Percentiles rank a stretch among this genome's conserved stretches.
Evolutionary conservation across 2,888 invertebrate species (phyloP).

Genomic region (Andrena chrysosceles): DNA sequence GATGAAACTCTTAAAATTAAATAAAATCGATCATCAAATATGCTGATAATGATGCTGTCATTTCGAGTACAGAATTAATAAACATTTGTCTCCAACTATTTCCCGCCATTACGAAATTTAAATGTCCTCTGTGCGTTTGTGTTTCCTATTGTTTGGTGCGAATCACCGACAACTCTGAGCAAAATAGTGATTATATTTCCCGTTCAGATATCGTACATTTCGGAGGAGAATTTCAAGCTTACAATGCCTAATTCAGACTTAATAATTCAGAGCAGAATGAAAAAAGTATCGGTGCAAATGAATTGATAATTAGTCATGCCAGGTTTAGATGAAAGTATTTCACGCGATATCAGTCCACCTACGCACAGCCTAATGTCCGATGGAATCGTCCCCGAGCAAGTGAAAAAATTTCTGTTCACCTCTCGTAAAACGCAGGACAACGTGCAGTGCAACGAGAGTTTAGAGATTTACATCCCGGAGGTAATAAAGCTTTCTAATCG

Average conservation of each 20-base stretch:
- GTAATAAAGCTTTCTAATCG: constrained; percentile 82
- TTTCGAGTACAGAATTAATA: not conserved
- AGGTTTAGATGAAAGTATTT: constrained; percentile 82
- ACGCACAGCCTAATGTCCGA: constrained; percentile 87
- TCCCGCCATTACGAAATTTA: constrained; percentile 48
- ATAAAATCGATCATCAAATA: not conserved
- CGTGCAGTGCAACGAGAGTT: constrained; percentile 88
- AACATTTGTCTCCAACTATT: not conserved
- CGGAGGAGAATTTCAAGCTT: constrained; percentile 11
- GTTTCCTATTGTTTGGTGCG: constrained; percentile 28
- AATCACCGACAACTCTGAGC: constrained; percentile 65
- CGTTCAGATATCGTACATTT: constrained; percentile 18
- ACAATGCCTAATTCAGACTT: constrained; percentile 30
- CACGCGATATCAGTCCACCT: constrained; percentile 80
- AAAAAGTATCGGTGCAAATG: constrained; percentile 66
- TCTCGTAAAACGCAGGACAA: constrained; percentile 86
- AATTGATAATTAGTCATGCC: constrained; percentile 79
- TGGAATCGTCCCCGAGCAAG: constrained; percentile 88
- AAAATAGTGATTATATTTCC: constrained; percentile 63
- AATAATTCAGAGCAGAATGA: constrained; percentile 70
- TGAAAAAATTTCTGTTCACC: constrained; percentile 94
- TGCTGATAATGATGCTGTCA: not conserved
- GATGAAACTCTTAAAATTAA: not conserved
- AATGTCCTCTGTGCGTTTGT: constrained; percentile 30
- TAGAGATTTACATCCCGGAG: constrained; percentile 93